Evolutionary conservation across 1,140 invertebrate genomes (phyloP).

Genomic region (Drosophila triauraria): DNA sequence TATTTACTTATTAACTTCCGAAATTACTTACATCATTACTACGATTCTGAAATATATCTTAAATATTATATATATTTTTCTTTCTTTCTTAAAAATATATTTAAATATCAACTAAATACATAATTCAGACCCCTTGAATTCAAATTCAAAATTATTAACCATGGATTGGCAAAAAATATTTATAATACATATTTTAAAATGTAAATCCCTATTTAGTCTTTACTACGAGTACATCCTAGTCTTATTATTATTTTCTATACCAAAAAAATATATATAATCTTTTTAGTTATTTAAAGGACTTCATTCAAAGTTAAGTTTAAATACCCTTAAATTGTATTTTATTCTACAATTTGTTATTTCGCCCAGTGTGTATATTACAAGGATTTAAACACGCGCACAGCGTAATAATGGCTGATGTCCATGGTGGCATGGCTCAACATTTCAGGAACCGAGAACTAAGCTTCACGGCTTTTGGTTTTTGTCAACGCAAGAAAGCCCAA

Average conservation of each 20-base stretch:
- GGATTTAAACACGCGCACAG: conserved; percentile 11
- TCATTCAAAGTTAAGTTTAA: too few relatives aligned
- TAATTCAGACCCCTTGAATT: background rate
- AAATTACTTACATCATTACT: too few relatives aligned
- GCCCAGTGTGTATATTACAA: conserved; percentile 5
- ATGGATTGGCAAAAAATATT: background rate
- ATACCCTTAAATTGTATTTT: background rate
- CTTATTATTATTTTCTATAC: too few relatives aligned
- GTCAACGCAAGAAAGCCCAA: conserved; percentile 43
- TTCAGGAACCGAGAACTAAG: conserved; percentile 47
- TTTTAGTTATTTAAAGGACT: too few relatives aligned
- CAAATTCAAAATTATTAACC: background rate
- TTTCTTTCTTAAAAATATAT: background rate
- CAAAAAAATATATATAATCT: too few relatives aligned
- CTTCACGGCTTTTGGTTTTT: conserved; percentile 61
- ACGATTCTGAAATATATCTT: too few relatives aligned
- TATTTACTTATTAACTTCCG: too few relatives aligned
- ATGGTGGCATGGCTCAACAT: conserved; percentile 51
- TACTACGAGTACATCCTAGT: background rate
- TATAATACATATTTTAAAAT: too few relatives aligned
- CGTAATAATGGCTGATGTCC: conserved; percentile 44
- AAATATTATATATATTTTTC: too few relatives aligned
- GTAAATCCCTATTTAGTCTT: background rate
- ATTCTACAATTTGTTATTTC: background rate
- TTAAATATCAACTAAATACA: background rate